Percentiles rank a stretch among this genome's conserved stretches.
These are phyloP conservation scores for Meteorus cinctellus DNA, from an alignment of 2,888 invertebrate genomes.

Conservation along the genomic window DNA sequence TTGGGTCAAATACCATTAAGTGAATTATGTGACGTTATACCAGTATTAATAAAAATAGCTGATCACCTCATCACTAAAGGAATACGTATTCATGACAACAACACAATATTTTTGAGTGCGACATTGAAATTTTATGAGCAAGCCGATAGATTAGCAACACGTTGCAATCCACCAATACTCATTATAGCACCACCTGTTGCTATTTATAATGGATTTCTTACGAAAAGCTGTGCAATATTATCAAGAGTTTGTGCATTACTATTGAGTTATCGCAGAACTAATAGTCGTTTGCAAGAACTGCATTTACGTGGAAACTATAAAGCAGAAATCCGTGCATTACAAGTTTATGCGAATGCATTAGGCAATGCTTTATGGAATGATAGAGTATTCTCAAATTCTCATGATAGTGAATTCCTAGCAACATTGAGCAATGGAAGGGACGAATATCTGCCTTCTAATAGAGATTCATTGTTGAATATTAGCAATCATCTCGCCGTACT, in stretches of 20 bases:
- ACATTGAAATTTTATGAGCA: conserved; percentile 66
- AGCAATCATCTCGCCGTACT: conserved; percentile 63
- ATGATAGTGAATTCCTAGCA: conserved; percentile 56
- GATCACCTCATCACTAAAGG: conserved; percentile 61
- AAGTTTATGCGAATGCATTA: conserved; percentile 59
- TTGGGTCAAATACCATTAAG: conserved; percentile 57
- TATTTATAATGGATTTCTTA: conserved; percentile 65
- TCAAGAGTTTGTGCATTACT: conserved; percentile 65
- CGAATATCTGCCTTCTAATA: conserved; percentile 49
- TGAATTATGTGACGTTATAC: conserved; percentile 56
- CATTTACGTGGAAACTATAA: conserved; percentile 42
- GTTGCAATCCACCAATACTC: conserved; percentile 54
- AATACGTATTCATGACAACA: conserved; percentile 59
- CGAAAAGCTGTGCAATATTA: conserved; percentile 58
- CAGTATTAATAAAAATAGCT: conserved; percentile 52
- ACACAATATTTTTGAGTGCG: conserved; percentile 58
- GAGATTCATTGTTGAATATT: conserved; percentile 59
- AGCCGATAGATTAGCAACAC: conserved; percentile 56
- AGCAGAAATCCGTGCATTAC: conserved; percentile 48
- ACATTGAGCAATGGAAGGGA: conserved; percentile 51
- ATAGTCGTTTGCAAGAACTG: conserved; percentile 47
- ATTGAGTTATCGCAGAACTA: conserved; percentile 58
- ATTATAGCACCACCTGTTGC: conserved; percentile 64
- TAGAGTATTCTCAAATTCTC: conserved; percentile 49
- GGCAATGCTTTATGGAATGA: conserved; percentile 60